These are phyloP conservation scores for Synergus umbraculus DNA, from an alignment of 2,888 invertebrate species.

Conservation along the genomic window DNA sequence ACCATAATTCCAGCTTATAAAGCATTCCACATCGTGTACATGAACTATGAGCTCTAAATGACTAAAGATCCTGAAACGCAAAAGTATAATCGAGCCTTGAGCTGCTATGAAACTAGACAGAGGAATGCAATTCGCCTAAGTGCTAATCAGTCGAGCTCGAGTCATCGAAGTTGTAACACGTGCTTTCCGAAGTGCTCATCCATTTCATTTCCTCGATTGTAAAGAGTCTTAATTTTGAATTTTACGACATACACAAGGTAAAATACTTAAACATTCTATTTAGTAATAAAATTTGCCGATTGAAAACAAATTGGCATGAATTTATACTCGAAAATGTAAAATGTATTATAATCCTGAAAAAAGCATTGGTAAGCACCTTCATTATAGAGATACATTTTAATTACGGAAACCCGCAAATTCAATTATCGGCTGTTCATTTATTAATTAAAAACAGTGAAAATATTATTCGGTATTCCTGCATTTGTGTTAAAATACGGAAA, in stretches of 20 bases:
- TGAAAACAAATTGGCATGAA: too few relatives aligned
- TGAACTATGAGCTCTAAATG: conserved; percentile 29
- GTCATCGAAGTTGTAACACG: conserved; percentile 35
- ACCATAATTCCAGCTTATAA: background rate
- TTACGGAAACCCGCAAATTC: too few relatives aligned
- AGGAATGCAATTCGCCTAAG: conserved; percentile 38
- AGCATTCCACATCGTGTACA: background rate
- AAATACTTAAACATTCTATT: background rate
- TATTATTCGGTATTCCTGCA: too few relatives aligned
- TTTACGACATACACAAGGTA: background rate
- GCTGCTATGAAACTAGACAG: conserved; percentile 28
- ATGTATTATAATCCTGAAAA: too few relatives aligned
- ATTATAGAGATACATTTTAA: too few relatives aligned
- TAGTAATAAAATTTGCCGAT: background rate
- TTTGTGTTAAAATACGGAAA: too few relatives aligned
- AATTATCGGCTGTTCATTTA: too few relatives aligned
- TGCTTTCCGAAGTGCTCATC: conserved; percentile 22
- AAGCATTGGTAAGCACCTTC: too few relatives aligned
- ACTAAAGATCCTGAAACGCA: conserved; percentile 37
- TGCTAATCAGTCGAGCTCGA: conserved; percentile 32
- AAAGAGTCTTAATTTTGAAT: background rate
- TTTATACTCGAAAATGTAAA: too few relatives aligned
- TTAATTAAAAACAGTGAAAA: too few relatives aligned
- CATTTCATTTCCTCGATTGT: background rate
- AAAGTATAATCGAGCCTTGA: conserved; percentile 24